Conservation (phyloP, 2,113 vertebrate species). For the Labeo catla region DNA sequence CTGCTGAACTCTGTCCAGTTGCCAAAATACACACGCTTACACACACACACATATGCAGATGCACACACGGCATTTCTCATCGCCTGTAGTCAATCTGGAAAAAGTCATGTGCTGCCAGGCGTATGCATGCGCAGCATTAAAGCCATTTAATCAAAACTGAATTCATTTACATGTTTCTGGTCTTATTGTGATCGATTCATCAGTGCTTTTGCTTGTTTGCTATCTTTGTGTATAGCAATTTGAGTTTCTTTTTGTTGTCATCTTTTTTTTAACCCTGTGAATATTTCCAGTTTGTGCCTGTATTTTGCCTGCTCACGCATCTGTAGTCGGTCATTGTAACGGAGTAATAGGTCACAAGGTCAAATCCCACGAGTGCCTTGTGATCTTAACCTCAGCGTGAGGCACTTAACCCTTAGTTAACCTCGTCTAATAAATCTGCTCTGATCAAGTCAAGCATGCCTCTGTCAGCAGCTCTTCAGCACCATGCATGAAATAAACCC, state of each 20-base stretch:
- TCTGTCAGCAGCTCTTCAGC: conserved; percentile 27
- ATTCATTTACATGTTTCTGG: background rate
- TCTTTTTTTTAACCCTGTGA: no score
- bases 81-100: conserved; percentile 5
- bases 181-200: background rate
- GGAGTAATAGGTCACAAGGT: conserved; percentile 44
- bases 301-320: background rate
- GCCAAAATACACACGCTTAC: conserved; percentile 66
- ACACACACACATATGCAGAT: conserved; percentile 38
- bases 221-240: background rate
- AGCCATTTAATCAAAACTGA: background rate
- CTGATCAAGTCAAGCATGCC: background rate
- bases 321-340: conserved; percentile 29
- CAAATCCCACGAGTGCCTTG: conserved; percentile 48
- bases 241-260: no score
- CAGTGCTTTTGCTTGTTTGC: background rate
- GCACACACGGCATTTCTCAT: background rate
- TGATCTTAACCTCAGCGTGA: conserved; percentile 50
- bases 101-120: background rate
- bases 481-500: background rate
- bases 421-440: conserved; percentile 53
- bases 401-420: conserved; percentile 51
- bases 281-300: background rate
- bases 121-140: background rate
- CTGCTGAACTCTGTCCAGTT: conserved; percentile 50